Evolutionary conservation across 2,797 vertebrate species (phyloP), one percentile per base, ranked within the genome.

Genomic region (Spinus pinus): DNA sequence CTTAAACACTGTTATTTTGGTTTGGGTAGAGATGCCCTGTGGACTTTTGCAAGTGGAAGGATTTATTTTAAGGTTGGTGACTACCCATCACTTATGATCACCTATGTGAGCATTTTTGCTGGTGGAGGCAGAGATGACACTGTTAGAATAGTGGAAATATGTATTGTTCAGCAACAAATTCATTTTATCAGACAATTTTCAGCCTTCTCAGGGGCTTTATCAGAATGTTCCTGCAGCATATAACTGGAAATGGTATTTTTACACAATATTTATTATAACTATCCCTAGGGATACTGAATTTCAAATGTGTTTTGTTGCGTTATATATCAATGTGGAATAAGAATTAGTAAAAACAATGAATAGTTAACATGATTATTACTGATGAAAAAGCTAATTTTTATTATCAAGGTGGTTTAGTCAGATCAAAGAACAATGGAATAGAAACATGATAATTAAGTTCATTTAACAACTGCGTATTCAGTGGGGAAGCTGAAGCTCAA

Each of bases 121-220:
- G 14, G 8, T 39, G 21, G 23, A 7, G 14, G 16, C 2, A 3
- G 8, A 7, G 9, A 47, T 1, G 7, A 37, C 8, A 51, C 12
- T 21, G 14, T 62, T 81, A 47, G 27, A 75, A 50, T 58, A n/a
- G 14, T 8, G 64, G 18, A 56, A 56, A 65, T 37, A 60, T 0
- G 0, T 69, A 20, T 19, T 60, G 13, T 35, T 72, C 23, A 56
- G 20, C 19, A 80, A 56, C 20, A 35, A 82, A 9, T 72, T 54
- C 12, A 50, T 62, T 75, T 39, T 47, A n/a, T 90, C n/a, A 81
- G n/a, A 58, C 6, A 41, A 25, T 21, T 14, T 58, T 60, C 21
- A 46, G 35, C 17, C n/a, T 67, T 88, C 44, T 64, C 39, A 77
- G 16, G 39, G 47, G 9, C 9, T 83, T 72, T 89, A 13, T 44